Conservation (phyloP, 1,140 invertebrate genomes). For the Sarcophaga bullata region DNA sequence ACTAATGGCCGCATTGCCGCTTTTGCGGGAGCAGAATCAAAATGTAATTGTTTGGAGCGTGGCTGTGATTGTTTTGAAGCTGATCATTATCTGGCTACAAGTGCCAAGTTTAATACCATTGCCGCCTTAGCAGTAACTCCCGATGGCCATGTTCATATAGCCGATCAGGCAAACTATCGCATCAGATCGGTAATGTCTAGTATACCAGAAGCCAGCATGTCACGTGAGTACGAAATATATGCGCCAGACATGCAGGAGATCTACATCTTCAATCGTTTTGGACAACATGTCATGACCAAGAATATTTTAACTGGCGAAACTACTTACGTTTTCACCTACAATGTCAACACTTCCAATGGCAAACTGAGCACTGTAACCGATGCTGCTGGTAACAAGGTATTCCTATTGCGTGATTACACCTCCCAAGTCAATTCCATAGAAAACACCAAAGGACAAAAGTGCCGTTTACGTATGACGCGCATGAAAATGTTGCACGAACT, state of each 20-base stretch:
- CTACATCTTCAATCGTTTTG: slow-evolving; percentile 95
- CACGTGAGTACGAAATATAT: slow-evolving; percentile 92
- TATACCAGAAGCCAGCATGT: slow-evolving; percentile 84
- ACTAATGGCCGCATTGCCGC: slow-evolving; percentile 92
- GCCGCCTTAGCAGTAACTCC: slow-evolving; percentile 93
- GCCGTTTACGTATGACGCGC: slow-evolving; percentile 85
- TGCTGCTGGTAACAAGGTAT: slow-evolving; percentile 92
- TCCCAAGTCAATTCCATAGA: slow-evolving; percentile 92
- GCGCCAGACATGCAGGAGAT: slow-evolving; percentile 95
- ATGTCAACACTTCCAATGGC: slow-evolving; percentile 95
- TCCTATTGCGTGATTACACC: slow-evolving; percentile 87
- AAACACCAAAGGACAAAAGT: slow-evolving; percentile 94
- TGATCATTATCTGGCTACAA: slow-evolving; percentile 89
- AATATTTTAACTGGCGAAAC: slow-evolving; percentile 93
- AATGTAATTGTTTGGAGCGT: slow-evolving; percentile 91
- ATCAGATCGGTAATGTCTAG: slow-evolving; percentile 92
- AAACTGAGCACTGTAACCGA: slow-evolving; percentile 93
- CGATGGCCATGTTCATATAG: slow-evolving; percentile 92
- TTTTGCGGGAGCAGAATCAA: slow-evolving; percentile 93
- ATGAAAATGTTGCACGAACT: slow-evolving; percentile 90
- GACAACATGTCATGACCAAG: slow-evolving; percentile 91
- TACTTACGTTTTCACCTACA: slow-evolving; percentile 93
- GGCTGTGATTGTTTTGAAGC: slow-evolving; percentile 92
- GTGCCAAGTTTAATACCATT: slow-evolving; percentile 93
- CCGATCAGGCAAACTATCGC: slow-evolving; percentile 91